Evolutionary conservation across 2,113 vertebrate species (phyloP), one percentile per base, ranked within the genome.

Genomic region (Gambusia affinis): DNA sequence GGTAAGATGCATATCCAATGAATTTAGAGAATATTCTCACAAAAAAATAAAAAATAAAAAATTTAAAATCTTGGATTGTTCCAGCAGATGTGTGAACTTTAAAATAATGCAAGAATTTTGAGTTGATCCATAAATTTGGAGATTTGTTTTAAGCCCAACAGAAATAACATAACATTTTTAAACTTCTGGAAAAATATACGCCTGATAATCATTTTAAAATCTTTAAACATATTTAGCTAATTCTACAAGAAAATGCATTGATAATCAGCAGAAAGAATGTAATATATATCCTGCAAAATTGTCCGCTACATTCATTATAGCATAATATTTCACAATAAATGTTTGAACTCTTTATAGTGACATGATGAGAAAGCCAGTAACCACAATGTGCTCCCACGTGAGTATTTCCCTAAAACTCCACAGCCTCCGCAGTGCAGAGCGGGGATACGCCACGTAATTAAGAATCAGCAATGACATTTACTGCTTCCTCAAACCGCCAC

Each of bases 391-490:
- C 85, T 81, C 74, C 81, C 72, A 73, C 72, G 69, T 76, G 67
- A 74, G 33, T 8, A 44, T 75, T 63, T 47, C 80, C 78, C 57
- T 64, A 24, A 78, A 84, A 8, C 66, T 60, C 81, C 75, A 64
- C 60, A 66, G 77, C 33, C 78, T 68, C 0, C 73, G 17, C 8
- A 39, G 85, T 0, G 11, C n/a, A 60, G 70, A 83, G 81, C 39
- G 80, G 68, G 83, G 67, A 85, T 22, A 6, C 64, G 29, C 11
- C 51, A 73, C 54, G 71, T 88, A 73, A 88, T 89, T 84, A 89
- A 83, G 84, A 86, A 87, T 78, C 84, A 72, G 63, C 78, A 64
- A 42, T 90, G 90, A 91, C 87, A 91, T 93, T 93, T 93, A 94
- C 76, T 71, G 76, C 82, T 91, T 92, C 87, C 91, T 89, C 82